Percentiles rank a stretch among this genome's conserved stretches.
Evolutionary conservation across 2,113 vertebrate species (phyloP).

Genomic region (Zapus hudsonius): DNA sequence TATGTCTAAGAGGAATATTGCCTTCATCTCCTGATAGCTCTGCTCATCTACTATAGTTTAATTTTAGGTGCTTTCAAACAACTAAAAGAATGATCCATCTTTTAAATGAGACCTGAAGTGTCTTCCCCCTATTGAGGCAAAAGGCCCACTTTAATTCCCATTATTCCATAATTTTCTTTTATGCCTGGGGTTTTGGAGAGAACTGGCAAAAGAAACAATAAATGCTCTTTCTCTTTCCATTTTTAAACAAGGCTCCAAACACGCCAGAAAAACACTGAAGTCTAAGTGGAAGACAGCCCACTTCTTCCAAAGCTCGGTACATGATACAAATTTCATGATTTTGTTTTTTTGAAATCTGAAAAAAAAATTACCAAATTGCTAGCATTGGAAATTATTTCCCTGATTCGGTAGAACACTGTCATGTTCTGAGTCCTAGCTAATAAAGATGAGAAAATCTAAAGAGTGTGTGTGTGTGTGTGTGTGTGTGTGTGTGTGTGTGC

Average conservation of each 20-base stretch:
- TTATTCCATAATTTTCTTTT: constrained; percentile 29
- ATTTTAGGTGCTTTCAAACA: constrained; percentile 21
- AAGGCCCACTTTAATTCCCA: constrained; percentile 24
- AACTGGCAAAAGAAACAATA: constrained; percentile 13
- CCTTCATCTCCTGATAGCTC: neutral
- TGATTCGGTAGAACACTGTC: neutral
- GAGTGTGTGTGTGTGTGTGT: neutral
- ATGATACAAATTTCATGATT: neutral
- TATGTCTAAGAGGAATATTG: neutral
- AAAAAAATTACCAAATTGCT: neutral
- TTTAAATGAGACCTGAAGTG: constrained; percentile 5
- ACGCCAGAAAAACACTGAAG: neutral
- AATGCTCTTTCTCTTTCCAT: neutral
- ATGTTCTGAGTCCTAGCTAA: neutral
- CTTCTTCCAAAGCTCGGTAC: neutral
- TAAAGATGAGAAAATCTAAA: neutral
- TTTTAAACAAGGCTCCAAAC: neutral
- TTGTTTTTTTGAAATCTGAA: neutral
- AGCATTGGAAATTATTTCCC: neutral
- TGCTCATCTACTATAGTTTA: constrained; percentile 16
- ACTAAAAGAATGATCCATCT: constrained; percentile 22
- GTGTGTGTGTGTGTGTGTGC: too few relatives aligned
- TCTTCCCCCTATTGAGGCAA: neutral
- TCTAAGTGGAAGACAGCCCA: neutral
- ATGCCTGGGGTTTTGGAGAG: neutral